Evolutionary conservation across 2,888 invertebrate genomes (phyloP), one percentile per base, ranked within the genome.

Genomic region (Euphydryas editha): DNA sequence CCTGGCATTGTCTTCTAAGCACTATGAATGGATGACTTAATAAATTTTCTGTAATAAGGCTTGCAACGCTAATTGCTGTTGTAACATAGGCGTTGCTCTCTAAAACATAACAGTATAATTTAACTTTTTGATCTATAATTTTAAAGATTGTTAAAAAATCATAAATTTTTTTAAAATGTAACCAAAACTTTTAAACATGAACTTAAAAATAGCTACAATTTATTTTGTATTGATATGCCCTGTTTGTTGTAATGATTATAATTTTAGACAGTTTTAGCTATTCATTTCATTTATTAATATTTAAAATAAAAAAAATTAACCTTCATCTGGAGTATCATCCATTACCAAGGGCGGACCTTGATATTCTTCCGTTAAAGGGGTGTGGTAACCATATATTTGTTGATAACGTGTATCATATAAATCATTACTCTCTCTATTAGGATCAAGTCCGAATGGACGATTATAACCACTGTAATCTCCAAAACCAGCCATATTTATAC

Each of bases 21-120:
- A 99, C 98, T 78, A 98, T 95, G 84, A 98, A 98, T 15, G 99
- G 99, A 93, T 99, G 99, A 78, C 98, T 97, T 62, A 99, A 91
- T 59, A 99, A 91, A 89, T 97, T 98, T 90, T 97, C 97, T 59
- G 98, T 97, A 58, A 98, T 95, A 66, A 98, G 93, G 86, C 98
- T 98, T 65, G 96, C 96, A 76, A 97, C 94, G 76, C 96, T 95
- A 69, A 97, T 96, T 71, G 97, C 96, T 73, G 96, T 94, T 10
- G 96, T 96, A n/a, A 97, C 94, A 84, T 96, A 97, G 62, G 94
- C 94, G 76, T 94, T 90, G 71, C 74, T 84, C 69, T 90, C 92
- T 92, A 83, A 65, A 87, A 87, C 55, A 44, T 5, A 44, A 44
- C 15, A 6, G n/a, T 15, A 5, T n/a, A 11, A 39, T 39, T 39